phyloP scores from a whole-genome alignment of 1,140 invertebrate genomes.

The Cyclargus thomasi region DNA sequence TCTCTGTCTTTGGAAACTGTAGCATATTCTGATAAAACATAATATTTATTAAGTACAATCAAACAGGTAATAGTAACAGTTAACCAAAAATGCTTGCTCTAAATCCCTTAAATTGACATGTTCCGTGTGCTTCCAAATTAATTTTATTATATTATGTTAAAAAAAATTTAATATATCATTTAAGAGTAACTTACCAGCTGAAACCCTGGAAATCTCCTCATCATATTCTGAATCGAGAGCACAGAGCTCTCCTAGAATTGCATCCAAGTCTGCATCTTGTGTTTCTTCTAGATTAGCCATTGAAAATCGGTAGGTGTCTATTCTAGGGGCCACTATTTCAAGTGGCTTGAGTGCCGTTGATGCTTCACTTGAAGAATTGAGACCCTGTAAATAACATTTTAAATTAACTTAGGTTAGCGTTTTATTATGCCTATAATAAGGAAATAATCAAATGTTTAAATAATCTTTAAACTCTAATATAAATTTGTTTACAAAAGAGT shows the following conservation, averaged over 20 bases:
- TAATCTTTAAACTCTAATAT: too few relatives aligned
- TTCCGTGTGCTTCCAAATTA: too few relatives aligned
- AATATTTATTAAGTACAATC: background rate
- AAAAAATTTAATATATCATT: too few relatives aligned
- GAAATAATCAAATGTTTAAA: too few relatives aligned
- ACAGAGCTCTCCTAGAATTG: conserved; percentile 94
- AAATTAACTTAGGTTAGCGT: background rate
- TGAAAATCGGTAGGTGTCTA: conserved; percentile 92
- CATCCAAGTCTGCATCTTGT: conserved; percentile 96
- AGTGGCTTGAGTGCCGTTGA: conserved; percentile 47
- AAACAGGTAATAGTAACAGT: background rate
- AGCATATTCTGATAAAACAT: conserved; percentile 36
- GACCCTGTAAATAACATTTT: conserved; percentile 41
- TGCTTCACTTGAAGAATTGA: conserved; percentile 46
- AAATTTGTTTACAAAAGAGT: too few relatives aligned
- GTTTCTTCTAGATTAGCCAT: conserved; percentile 96
- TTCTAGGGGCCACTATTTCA: conserved; percentile 76
- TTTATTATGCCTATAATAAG: background rate
- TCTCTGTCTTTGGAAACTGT: conserved; percentile 45
- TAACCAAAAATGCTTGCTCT: background rate
- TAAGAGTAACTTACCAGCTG: conserved; percentile 40
- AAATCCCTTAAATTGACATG: too few relatives aligned
- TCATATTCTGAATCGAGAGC: conserved; percentile 90
- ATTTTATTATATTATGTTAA: background rate
- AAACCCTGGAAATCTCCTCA: conserved; percentile 75